Conservation (phyloP, 2,113 vertebrate species). For the Podarcis cretensis region DNA sequence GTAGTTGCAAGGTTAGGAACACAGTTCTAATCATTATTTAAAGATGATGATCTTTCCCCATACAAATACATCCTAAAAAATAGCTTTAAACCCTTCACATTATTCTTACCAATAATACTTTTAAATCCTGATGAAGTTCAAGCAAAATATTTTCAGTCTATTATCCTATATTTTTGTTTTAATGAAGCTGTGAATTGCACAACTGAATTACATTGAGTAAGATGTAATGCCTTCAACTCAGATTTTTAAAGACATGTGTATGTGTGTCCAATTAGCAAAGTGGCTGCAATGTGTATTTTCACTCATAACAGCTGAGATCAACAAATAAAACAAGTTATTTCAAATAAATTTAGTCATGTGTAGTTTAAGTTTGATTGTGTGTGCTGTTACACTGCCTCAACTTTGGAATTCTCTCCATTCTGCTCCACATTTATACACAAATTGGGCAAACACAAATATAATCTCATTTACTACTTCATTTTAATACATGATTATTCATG, state of each 20-base stretch:
- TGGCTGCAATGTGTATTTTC: not conserved
- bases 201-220: not conserved
- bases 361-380: not conserved
- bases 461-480: conserved; percentile 32
- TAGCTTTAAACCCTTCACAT: conserved; percentile 26
- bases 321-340: not conserved
- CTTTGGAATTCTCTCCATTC: conserved; percentile 16
- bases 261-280: not conserved
- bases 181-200: not conserved
- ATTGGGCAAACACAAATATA: conserved; percentile 35
- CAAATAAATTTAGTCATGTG: not conserved
- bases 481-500: conserved; percentile 60
- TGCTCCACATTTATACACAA: conserved; percentile 23
- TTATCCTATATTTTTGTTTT: conserved; percentile 18
- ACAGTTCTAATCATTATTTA: not conserved
- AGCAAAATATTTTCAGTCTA: conserved; percentile 31
- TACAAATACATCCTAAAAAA: not conserved
- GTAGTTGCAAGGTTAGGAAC: no score
- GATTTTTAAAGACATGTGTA: conserved; percentile 24
- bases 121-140: conserved; percentile 24
- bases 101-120: conserved; percentile 24
- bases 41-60: not conserved
- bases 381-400: not conserved
- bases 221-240: conserved; percentile 28
- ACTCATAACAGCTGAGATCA: not conserved